phyloP scores from a whole-genome alignment of 2,888 invertebrate species.

The Microctonus brassicae region DNA sequence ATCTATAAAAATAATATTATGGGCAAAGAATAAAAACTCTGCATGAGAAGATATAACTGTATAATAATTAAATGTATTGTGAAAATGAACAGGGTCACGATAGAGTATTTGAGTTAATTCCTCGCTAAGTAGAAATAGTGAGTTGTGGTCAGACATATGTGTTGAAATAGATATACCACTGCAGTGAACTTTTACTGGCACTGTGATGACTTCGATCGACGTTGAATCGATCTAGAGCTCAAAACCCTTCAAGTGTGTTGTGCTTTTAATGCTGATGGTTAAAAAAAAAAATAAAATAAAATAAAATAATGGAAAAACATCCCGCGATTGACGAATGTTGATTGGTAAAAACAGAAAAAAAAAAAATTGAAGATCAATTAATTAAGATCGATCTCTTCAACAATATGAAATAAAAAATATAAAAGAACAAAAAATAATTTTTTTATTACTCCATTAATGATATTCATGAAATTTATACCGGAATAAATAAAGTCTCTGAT shows the following conservation, averaged over 20 bases:
- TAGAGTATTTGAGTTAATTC: neutral
- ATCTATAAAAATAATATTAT: no score
- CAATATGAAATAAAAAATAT: no score
- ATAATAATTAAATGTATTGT: no score
- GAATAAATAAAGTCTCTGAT: no score
- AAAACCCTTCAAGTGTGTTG: neutral
- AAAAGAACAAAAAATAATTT: no score
- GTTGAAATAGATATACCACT: neutral
- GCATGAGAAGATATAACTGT: no score
- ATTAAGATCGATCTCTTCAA: no score
- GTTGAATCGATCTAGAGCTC: neutral
- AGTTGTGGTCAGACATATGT: neutral
- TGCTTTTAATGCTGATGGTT: neutral
- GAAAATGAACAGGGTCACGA: no score
- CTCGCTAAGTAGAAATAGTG: neutral
- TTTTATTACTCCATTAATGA: no score
- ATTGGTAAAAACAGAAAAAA: neutral
- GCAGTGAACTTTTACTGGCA: neutral
- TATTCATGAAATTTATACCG: no score
- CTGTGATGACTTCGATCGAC: neutral
- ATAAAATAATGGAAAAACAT: neutral
- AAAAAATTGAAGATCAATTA: neutral
- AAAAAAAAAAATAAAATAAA: neutral
- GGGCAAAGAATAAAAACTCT: no score
- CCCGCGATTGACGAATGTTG: neutral